Evolutionary conservation across 2,888 invertebrate species (phyloP).

Genomic region (Netelia virgata): DNA sequence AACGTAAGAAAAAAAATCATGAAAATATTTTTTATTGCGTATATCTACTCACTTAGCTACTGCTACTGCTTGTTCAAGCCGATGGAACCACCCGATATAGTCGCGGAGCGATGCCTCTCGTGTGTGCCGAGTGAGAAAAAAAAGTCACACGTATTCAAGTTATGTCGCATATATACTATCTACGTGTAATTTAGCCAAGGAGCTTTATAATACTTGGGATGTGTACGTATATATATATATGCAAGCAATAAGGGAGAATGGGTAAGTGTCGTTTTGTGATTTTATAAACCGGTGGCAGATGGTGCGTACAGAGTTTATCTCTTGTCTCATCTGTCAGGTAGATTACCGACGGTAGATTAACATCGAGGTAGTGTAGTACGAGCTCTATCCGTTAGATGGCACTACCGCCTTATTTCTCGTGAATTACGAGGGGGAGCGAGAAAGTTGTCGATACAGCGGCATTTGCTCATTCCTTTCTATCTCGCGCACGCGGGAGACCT

Average conservation of each 20-base stretch:
- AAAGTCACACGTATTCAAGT: conserved; percentile 66
- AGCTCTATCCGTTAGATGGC: background rate
- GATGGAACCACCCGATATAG: conserved; percentile 29
- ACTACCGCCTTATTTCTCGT: background rate
- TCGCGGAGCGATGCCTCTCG: conserved; percentile 32
- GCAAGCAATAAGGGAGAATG: background rate
- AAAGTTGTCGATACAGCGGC: background rate
- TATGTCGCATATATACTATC: conserved; percentile 48
- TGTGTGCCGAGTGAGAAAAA: conserved; percentile 49
- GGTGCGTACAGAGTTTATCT: conserved; percentile 5
- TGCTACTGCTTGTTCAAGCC: conserved; percentile 4
- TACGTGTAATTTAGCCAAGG: conserved; percentile 58
- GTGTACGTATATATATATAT: background rate
- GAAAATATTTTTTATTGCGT: background rate
- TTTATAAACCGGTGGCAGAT: conserved; percentile 25
- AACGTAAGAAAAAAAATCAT: conserved; percentile 5
- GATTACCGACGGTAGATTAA: background rate
- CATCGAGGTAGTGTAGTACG: too few relatives aligned
- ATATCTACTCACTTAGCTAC: conserved; percentile 21
- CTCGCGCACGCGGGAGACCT: conserved; percentile 1
- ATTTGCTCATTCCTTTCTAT: background rate
- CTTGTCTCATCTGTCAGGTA: background rate
- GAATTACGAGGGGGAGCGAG: background rate
- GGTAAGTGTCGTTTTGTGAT: background rate
- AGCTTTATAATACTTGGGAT: conserved; percentile 51